phyloP scores from a whole-genome alignment of 2,888 invertebrate genomes.

The Holacanthella duospinosa region DNA sequence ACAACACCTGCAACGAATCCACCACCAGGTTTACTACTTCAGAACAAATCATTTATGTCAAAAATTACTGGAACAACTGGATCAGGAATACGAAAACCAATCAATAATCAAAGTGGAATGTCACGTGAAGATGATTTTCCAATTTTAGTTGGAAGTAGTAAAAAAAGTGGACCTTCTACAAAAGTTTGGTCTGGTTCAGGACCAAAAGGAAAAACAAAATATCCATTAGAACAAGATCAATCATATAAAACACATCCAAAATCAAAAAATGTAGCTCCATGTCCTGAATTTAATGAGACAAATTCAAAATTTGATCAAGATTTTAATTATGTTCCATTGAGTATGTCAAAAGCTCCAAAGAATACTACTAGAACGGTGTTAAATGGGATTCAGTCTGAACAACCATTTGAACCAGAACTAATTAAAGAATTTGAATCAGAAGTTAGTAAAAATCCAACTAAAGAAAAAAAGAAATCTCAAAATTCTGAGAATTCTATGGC shows the following conservation, averaged over 20 bases:
- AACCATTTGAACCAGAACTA: not conserved
- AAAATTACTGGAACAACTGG: not conserved
- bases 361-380: not conserved
- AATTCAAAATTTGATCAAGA: not conserved
- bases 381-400: not conserved
- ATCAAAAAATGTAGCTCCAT: not conserved
- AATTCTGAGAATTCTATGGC: not conserved
- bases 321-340: not conserved
- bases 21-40: not conserved
- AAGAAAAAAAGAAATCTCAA: not conserved
- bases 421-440: not conserved
- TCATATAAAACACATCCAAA: not conserved
- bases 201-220: not conserved
- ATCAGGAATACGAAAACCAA: not conserved
- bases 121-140: not conserved
- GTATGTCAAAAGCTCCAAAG: not conserved
- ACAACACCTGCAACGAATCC: not conserved
- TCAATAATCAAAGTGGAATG: not conserved
- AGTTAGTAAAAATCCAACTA: not conserved
- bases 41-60: not conserved
- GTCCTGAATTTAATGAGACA: not conserved
- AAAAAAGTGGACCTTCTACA: not conserved
- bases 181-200: not conserved
- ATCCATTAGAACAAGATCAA: not conserved
- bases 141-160: not conserved